Evolutionary conservation across 2,113 vertebrate genomes (phyloP).

Genomic region (Paramisgurnus dabryanus): DNA sequence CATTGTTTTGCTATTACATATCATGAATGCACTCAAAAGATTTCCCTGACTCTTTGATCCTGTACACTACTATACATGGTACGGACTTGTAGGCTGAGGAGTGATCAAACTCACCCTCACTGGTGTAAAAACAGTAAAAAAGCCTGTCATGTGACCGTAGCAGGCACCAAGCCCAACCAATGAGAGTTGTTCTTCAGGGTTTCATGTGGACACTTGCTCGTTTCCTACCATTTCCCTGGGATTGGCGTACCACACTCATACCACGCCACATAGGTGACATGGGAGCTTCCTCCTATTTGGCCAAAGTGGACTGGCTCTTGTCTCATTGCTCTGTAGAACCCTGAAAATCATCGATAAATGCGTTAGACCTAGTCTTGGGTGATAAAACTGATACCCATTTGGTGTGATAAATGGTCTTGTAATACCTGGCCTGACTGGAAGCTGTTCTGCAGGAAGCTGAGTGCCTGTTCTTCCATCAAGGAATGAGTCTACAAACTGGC

Average conservation of each 20-base stretch:
- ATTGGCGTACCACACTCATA: conserved; percentile 95
- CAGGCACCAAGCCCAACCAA: conserved; percentile 44
- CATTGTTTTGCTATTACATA: conserved; percentile 70
- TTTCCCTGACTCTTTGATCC: conserved; percentile 75
- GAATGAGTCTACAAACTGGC: conserved; percentile 97
- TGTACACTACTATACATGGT: conserved; percentile 70
- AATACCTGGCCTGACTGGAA: conserved; percentile 81
- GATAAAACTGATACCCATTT: neutral
- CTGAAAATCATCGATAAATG: conserved; percentile 63
- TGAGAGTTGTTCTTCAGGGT: conserved; percentile 31
- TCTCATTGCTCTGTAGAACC: conserved; percentile 88
- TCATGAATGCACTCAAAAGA: conserved; percentile 71
- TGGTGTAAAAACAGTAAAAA: conserved; percentile 33
- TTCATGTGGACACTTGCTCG: conserved; percentile 15
- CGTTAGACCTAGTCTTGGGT: neutral
- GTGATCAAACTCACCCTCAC: conserved; percentile 33
- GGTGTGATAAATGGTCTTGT: too few species aligned
- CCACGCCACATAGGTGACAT: conserved; percentile 90
- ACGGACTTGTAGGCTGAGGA: conserved; percentile 55
- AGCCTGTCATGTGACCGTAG: conserved; percentile 40
- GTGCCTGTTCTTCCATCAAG: conserved; percentile 90
- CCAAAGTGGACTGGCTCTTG: conserved; percentile 94
- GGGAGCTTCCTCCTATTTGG: conserved; percentile 87
- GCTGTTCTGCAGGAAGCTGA: conserved; percentile 79
- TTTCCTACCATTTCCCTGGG: conserved; percentile 91